Evolutionary conservation across 2,797 vertebrate genomes (phyloP).

Genomic region (Poecilia wingei): DNA sequence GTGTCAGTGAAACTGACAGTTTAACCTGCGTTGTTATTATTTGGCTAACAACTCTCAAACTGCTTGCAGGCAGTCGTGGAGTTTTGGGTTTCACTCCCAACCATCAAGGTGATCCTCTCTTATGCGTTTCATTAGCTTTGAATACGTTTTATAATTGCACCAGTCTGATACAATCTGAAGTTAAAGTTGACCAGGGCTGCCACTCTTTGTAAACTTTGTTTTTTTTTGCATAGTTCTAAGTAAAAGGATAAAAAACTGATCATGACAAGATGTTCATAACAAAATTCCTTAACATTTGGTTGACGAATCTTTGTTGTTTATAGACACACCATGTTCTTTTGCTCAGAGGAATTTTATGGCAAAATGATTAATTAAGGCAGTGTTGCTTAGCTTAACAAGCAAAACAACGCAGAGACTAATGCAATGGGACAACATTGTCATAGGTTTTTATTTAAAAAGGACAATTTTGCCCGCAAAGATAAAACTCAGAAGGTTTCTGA

Average conservation of each 20-base stretch:
- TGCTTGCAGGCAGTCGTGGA: background rate
- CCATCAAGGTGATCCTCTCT: background rate
- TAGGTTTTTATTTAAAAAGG: background rate
- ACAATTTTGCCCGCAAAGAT: slow-evolving; percentile 7
- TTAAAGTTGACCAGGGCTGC: background rate
- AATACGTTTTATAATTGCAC: background rate
- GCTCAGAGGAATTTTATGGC: background rate
- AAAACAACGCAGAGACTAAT: background rate
- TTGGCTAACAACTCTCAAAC: background rate
- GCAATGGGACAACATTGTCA: background rate
- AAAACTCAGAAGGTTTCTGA: slow-evolving; percentile 38
- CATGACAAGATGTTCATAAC: background rate
- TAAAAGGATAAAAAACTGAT: background rate
- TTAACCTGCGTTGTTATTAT: background rate
- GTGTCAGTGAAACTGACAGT: background rate
- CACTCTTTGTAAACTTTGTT: background rate
- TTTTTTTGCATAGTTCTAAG: background rate
- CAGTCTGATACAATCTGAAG: background rate
- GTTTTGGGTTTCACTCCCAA: background rate
- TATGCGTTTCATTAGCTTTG: background rate
- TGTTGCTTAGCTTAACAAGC: background rate
- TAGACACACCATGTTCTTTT: background rate
- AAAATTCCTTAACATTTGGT: background rate
- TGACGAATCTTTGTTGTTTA: background rate
- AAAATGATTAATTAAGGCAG: background rate